Evolutionary conservation across 2,113 vertebrate genomes (phyloP), one percentile per base, ranked within the genome.

Genomic region (Panthera uncia): DNA sequence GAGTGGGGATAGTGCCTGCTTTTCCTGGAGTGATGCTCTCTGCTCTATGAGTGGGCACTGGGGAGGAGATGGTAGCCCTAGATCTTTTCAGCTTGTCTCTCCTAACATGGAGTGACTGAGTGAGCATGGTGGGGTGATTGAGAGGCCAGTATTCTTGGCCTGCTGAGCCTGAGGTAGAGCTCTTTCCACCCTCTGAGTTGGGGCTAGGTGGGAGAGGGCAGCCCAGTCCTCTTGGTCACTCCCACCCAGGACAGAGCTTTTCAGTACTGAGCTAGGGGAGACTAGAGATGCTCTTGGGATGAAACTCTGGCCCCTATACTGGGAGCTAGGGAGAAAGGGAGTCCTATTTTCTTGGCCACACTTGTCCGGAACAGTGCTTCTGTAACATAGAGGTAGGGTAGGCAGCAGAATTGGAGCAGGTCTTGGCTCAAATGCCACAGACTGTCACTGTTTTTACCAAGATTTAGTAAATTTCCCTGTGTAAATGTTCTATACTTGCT

Each of bases 401-500:
- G 13, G 25, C 52, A 36, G 7, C 68, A 36, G 83, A 84, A 91
- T 25, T 71, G 27, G 36, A 91, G 41, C 33, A 81, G 29, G 10
- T 90, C 18, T 6, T 76, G 83, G 68, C 7, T 48, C 84, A 86
- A 66, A 94, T 71, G 29, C 14, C 79, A 78, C n/a, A 84, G 57
- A 61, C 57, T 79, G 7, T 80, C 29, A 3, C 27, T 65, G 41
- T 73, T 87, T 21, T 92, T 82, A 66, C 79, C 41, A 92, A 94
- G 31, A 78, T 69, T 65, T 73, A 79, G 86, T 96, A 82, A 23
- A 79, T 84, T 95, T 82, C 85, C 61, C 48, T 92, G 45, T 86
- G 78, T 78, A 93, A 97, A 76, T 85, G 68, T 66, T 95, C 52
- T 96, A 55, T 48, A 38, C 66, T 93, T 95, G 38, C 3, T 83